Percentiles rank a stretch among this genome's conserved stretches.
Conservation (phyloP, 2,797 vertebrate species). For the Dermochelys coriacea region DNA sequence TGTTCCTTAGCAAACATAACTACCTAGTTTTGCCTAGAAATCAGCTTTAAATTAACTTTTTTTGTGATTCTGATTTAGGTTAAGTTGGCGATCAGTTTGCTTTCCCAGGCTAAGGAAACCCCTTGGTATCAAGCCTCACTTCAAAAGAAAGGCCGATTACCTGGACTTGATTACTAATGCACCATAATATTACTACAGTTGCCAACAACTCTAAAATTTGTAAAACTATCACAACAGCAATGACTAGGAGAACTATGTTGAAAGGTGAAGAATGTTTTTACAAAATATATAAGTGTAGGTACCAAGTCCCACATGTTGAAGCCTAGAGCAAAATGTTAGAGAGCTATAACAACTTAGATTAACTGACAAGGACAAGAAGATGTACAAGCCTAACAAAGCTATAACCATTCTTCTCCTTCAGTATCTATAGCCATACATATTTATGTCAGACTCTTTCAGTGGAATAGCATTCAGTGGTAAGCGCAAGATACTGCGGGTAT, state of each 20-base stretch:
- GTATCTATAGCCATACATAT: background rate
- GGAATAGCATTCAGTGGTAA: background rate
- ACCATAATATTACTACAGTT: background rate
- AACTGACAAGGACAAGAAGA: background rate
- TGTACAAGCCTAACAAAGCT: background rate
- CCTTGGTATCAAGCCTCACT: background rate
- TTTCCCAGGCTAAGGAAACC: background rate
- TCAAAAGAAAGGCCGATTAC: background rate
- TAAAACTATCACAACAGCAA: background rate
- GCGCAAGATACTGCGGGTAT: background rate
- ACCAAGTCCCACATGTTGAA: background rate
- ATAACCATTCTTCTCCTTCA: background rate
- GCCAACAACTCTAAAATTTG: background rate
- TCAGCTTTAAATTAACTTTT: background rate
- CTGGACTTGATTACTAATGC: background rate
- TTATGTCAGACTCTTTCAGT: background rate
- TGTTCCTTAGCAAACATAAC: background rate
- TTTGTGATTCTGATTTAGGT: background rate
- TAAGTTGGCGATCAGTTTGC: background rate
- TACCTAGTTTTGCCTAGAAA: background rate
- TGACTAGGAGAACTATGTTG: background rate
- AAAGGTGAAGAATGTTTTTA: background rate
- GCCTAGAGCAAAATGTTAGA: background rate
- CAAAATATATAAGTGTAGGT: background rate
- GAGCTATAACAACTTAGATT: background rate